phyloP scores from a whole-genome alignment of 2,888 invertebrate species.

The Acanthacorydalis orientalis region DNA sequence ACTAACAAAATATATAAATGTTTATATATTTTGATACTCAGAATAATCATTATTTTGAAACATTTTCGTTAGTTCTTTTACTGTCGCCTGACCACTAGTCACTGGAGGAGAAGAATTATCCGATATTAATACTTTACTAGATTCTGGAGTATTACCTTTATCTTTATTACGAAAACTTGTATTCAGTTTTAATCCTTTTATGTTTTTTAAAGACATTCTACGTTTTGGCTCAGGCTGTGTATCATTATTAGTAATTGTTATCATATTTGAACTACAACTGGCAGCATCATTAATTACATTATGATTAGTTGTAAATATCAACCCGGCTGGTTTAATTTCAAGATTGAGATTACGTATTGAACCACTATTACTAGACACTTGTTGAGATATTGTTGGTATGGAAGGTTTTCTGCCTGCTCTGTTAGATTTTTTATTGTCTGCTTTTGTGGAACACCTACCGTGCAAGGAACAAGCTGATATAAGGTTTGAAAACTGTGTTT shows the following conservation, averaged over 20 bases:
- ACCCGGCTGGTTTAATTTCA: slow-evolving; percentile 38
- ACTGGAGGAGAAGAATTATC: too few relatives aligned
- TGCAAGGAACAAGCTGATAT: neutral
- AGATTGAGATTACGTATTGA: slow-evolving; percentile 19
- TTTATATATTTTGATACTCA: too few relatives aligned
- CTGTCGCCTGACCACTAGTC: too few relatives aligned
- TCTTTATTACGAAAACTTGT: slow-evolving; percentile 10
- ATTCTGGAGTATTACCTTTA: slow-evolving; percentile 12
- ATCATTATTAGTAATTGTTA: neutral
- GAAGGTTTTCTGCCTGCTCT: slow-evolving; percentile 10
- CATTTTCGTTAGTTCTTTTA: too few relatives aligned
- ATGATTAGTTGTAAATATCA: slow-evolving; percentile 49
- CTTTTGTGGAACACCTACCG: slow-evolving; percentile 6
- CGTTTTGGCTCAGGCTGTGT: slow-evolving; percentile 4
- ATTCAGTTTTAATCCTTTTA: slow-evolving; percentile 17
- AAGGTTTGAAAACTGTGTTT: slow-evolving; percentile 10
- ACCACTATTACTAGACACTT: slow-evolving; percentile 11
- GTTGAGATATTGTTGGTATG: slow-evolving; percentile 14
- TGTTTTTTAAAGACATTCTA: slow-evolving; percentile 19
- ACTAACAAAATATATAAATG: too few relatives aligned
- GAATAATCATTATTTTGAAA: too few relatives aligned
- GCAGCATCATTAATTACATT: slow-evolving; percentile 31
- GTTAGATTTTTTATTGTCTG: slow-evolving; percentile 11
- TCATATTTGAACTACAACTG: neutral
- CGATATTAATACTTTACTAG: slow-evolving; percentile 12